A percentile compares a stretch with the other conserved stretches of the same genome.
phyloP scores from a whole-genome alignment of 1,140 invertebrate species.

The Pissodes strobi region DNA sequence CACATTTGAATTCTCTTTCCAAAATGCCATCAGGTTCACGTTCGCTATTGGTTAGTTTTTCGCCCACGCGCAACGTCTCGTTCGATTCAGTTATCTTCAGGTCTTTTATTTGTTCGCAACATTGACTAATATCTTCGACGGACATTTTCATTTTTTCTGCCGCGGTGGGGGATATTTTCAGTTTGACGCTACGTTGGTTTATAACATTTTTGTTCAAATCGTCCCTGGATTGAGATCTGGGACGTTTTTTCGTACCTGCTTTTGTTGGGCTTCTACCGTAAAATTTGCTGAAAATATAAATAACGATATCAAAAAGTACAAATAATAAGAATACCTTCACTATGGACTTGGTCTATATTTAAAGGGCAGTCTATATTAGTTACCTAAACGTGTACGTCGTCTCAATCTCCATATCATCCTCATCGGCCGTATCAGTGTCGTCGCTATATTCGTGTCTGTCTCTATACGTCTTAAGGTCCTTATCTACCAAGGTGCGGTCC shows the following conservation, averaged over 20 bases:
- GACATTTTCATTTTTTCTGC: constrained; percentile 21
- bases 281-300: constrained; percentile 28
- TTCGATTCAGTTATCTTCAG: constrained; percentile 14
- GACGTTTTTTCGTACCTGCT: constrained; percentile 31
- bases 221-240: constrained; percentile 31
- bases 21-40: background rate
- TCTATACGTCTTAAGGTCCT: background rate
- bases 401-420: constrained; percentile 39
- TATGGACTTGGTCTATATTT: no score
- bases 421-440: constrained; percentile 47
- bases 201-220: background rate
- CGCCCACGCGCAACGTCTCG: background rate
- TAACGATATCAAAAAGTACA: background rate
- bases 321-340: background rate
- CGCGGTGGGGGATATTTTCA: constrained; percentile 26
- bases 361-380: no score
- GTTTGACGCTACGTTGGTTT: constrained; percentile 20
- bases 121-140: constrained; percentile 19
- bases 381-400: constrained; percentile 27
- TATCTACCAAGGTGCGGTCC: constrained; percentile 3
- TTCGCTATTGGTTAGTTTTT: background rate
- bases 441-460: constrained; percentile 35
- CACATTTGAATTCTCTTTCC: constrained; percentile 54
- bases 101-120: constrained; percentile 22
- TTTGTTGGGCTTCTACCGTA: constrained; percentile 30